phyloP scores from a whole-genome alignment of 2,113 vertebrate species.

The Benitochromis conjunctus region DNA sequence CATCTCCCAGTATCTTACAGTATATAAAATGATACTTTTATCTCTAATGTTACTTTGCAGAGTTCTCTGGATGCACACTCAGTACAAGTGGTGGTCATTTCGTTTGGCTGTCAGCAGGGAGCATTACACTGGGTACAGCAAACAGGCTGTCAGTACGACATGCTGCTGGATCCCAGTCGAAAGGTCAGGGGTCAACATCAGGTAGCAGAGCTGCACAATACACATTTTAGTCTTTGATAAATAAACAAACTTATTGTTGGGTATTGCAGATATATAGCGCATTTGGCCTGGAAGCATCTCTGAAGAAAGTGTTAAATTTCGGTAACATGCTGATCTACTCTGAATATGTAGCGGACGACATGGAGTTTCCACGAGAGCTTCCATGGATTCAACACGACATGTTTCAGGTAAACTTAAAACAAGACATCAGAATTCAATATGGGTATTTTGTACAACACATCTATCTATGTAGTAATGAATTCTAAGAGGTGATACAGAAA shows the following conservation, averaged over 20 bases:
- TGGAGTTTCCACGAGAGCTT: slow-evolving; percentile 37
- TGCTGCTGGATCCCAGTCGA: slow-evolving; percentile 44
- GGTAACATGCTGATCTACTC: slow-evolving; percentile 46
- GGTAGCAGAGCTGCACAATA: neutral
- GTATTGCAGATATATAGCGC: slow-evolving; percentile 19
- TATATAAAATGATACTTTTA: neutral
- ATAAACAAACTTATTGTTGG: neutral
- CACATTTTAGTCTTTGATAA: neutral
- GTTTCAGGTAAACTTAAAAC: slow-evolving; percentile 46
- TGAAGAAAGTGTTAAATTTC: slow-evolving; percentile 48
- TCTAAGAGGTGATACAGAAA: neutral
- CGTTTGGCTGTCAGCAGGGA: slow-evolving; percentile 49
- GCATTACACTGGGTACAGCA: slow-evolving; percentile 43
- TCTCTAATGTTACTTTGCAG: neutral
- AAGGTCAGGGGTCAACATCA: slow-evolving; percentile 17
- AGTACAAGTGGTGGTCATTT: slow-evolving; percentile 30
- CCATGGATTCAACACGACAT: slow-evolving; percentile 46
- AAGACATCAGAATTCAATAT: neutral
- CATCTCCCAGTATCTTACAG: neutral
- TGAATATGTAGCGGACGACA: slow-evolving; percentile 23
- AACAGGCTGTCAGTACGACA: slow-evolving; percentile 34
- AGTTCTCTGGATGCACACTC: slow-evolving; percentile 1
- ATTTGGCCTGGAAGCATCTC: slow-evolving; percentile 25
- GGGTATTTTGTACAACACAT: neutral
- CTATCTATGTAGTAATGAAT: neutral